phyloP scores from a whole-genome alignment of 2,113 vertebrate genomes.

The Callopanchax toddi region DNA sequence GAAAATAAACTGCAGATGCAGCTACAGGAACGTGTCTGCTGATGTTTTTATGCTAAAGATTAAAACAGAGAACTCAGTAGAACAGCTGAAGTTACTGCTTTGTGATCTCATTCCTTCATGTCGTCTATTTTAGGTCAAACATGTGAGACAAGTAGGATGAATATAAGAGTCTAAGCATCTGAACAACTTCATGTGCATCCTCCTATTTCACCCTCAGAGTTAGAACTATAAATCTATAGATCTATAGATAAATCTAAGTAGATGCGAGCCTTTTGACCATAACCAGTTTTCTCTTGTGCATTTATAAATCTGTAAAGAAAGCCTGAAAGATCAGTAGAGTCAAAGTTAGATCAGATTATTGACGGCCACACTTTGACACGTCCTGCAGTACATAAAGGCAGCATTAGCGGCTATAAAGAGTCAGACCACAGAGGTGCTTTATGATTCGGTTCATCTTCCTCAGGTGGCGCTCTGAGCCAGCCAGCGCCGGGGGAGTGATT shows the following conservation, averaged over 20 bases:
- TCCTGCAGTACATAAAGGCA: slow-evolving; percentile 67
- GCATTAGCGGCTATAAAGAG: slow-evolving; percentile 69
- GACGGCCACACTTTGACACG: slow-evolving; percentile 49
- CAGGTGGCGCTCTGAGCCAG: slow-evolving; percentile 62
- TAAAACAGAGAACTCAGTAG: too few species aligned
- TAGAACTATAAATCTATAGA: too few species aligned
- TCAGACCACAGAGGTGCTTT: slow-evolving; percentile 63
- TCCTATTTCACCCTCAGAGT: too few species aligned
- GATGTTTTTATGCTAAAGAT: too few species aligned
- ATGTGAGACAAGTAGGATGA: slow-evolving; percentile 57
- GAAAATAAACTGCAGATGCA: slow-evolving; percentile 26
- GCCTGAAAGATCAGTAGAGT: slow-evolving; percentile 28
- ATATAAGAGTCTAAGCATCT: slow-evolving; percentile 59
- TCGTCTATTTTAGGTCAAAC: slow-evolving; percentile 58
- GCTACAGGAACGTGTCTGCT: slow-evolving; percentile 1
- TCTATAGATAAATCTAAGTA: too few species aligned
- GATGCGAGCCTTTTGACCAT: background rate
- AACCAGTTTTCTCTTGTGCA: slow-evolving; percentile 8
- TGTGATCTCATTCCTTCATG: slow-evolving; percentile 49
- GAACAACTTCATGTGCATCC: slow-evolving; percentile 26
- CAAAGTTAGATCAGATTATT: slow-evolving; percentile 56
- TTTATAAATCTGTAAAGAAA: slow-evolving; percentile 38
- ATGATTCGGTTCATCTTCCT: slow-evolving; percentile 61
- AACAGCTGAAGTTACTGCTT: too few species aligned
- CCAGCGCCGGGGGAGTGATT: slow-evolving; percentile 73